Conservation (phyloP, 2,888 invertebrate species). For the Cremastobaeus sp. region DNA sequence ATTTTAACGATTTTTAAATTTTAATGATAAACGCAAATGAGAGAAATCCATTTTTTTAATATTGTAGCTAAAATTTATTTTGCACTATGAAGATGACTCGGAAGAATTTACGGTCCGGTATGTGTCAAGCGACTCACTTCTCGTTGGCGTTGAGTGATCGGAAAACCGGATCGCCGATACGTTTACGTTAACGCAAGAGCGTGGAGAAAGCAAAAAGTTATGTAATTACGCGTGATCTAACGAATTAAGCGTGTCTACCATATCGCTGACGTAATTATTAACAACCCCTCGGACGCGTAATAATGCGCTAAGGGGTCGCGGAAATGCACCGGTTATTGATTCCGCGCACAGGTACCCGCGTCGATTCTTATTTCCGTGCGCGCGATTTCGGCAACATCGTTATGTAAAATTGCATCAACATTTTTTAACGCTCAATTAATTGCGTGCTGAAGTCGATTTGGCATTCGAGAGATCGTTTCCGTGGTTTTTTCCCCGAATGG, state of each 20-base stretch:
- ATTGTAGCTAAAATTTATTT: too few species aligned
- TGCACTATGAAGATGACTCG: background rate
- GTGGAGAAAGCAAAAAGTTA: constrained; percentile 68
- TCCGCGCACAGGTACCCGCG: background rate
- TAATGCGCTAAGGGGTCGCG: constrained; percentile 6
- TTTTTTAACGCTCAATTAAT: too few species aligned
- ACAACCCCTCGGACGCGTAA: constrained; percentile 39
- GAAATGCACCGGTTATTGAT: constrained; percentile 11
- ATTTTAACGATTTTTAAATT: too few species aligned
- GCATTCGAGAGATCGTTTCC: too few species aligned
- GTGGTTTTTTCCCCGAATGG: too few species aligned
- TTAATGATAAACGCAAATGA: too few species aligned
- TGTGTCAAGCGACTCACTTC: constrained; percentile 1
- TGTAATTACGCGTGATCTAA: constrained; percentile 71
- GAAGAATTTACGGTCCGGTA: constrained; percentile 13
- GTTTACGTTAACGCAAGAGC: constrained; percentile 63
- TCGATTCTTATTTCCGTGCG: background rate
- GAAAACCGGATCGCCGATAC: constrained; percentile 53
- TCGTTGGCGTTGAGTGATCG: constrained; percentile 26
- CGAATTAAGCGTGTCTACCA: constrained; percentile 67
- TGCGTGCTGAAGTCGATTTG: too few species aligned
- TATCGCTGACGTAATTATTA: constrained; percentile 47
- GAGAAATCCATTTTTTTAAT: too few species aligned
- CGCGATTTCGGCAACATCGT: too few species aligned
- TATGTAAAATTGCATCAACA: constrained; percentile 6